Base-by-base conservation (phyloP, 2,113 vertebrate genomes). In the Grammomys surdaster region DNA sequence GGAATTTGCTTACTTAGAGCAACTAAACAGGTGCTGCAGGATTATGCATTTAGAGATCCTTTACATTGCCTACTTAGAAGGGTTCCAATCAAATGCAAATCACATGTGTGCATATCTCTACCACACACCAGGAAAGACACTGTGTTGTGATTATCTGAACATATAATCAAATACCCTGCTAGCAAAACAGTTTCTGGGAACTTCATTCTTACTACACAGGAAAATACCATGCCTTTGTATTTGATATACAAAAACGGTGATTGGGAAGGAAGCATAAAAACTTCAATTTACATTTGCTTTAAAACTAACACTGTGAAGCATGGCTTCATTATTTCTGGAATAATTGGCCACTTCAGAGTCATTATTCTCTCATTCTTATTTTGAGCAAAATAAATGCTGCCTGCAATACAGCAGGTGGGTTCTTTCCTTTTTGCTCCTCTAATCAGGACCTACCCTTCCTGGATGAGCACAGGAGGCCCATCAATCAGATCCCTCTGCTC, bases 261-360 rank as follows among this genome's bases (percentile, higher is more conserved):
- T 84, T 95, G 84, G 58, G 36, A 72, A 77, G 17, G 81, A 95
- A 72, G 7, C 90, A 24, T 85, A 92, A 77, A 94, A 94, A 73
- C 65, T 92, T 90, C 17, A 91, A 80, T 89, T 96, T 95, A 70
- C 73, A 84, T 95, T 93, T 65, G 36, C 58, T 97, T 3, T 78
- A 89, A 87, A 65, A 24, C 40, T 89, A 90, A 67, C 43, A 56
- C 46, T 93, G 17, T 91, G 81, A 94, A 95, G 67, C 11, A 22
- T 88, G 19, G 12, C 11, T 94, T 86, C 36, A 75, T 94, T 84
- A 67, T 84, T 96, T 75, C 58, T 91, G 43, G 14, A 89, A 84
- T 91, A 93, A 95, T 89, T 96, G 48, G 14, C 26, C 33, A 73
- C 40, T 90, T 95, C 69, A 96, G 69, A 89, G 40, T 67, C 54